Conservation (phyloP, 2,113 vertebrate genomes). For the Lepisosteus osseus region DNA sequence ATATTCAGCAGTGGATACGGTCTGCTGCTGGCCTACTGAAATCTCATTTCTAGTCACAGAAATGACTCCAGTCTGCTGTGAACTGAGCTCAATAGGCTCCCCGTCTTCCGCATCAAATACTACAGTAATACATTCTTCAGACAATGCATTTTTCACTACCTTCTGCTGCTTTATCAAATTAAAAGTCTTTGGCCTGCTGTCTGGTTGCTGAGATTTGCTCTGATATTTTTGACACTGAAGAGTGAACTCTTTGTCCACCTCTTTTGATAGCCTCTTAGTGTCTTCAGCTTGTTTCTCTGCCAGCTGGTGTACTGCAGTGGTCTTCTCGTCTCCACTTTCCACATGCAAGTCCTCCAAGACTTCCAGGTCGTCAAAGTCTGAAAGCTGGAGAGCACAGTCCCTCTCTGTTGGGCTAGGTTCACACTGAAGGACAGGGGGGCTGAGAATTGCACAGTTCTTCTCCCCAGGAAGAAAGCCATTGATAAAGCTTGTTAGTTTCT, state of each 20-base stretch:
- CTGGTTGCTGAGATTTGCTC: slow-evolving; percentile 52
- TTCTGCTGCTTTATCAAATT: slow-evolving; percentile 73
- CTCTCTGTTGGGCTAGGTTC: slow-evolving; percentile 43
- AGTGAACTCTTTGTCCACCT: slow-evolving; percentile 46
- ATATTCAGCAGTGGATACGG: slow-evolving; percentile 51
- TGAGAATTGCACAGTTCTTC: slow-evolving; percentile 49
- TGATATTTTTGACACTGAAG: slow-evolving; percentile 55
- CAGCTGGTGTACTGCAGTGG: slow-evolving; percentile 57
- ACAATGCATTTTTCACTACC: slow-evolving; percentile 67
- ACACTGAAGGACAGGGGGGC: slow-evolving; percentile 49
- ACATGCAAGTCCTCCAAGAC: slow-evolving; percentile 66
- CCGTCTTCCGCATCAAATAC: slow-evolving; percentile 79
- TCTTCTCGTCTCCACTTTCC: slow-evolving; percentile 65
- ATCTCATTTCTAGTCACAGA: slow-evolving; percentile 64
- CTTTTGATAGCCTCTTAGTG: slow-evolving; percentile 47
- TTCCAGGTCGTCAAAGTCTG: slow-evolving; percentile 73
- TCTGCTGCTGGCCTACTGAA: slow-evolving; percentile 51
- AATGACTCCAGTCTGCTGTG: slow-evolving; percentile 62
- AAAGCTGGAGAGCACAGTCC: slow-evolving; percentile 58
- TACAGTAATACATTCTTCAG: slow-evolving; percentile 72
- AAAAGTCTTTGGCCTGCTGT: slow-evolving; percentile 63
- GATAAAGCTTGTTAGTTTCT: slow-evolving; percentile 73
- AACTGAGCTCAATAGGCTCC: slow-evolving; percentile 75
- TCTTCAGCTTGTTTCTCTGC: slow-evolving; percentile 56
- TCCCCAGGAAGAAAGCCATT: slow-evolving; percentile 64